Evolutionary conservation across 2,888 invertebrate species (phyloP).

Genomic region (Sinelater perroti): DNA sequence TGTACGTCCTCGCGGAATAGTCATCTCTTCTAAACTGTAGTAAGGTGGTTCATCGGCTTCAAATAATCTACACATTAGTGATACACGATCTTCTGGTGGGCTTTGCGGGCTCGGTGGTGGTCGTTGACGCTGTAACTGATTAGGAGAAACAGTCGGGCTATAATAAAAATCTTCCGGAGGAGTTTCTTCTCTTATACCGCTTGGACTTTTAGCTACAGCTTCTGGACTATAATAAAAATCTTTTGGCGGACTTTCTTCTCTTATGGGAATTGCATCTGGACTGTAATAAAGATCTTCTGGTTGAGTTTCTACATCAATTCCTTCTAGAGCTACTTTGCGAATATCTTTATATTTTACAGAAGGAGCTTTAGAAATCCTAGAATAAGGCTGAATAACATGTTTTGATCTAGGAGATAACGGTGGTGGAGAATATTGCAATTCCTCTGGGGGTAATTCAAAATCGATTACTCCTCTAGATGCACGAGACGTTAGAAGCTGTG

Average conservation of each 20-base stretch:
- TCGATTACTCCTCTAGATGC: background rate
- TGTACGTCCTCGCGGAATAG: background rate
- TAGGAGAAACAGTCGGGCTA: background rate
- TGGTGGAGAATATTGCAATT: background rate
- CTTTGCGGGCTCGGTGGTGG: constrained; percentile 1
- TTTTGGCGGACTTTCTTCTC: background rate
- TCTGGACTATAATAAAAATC: background rate
- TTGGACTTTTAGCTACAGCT: background rate
- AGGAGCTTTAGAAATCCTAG: no score
- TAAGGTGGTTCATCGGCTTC: constrained; percentile 1
- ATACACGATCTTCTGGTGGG: constrained; percentile 6
- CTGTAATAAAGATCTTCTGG: no score
- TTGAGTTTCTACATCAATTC: no score
- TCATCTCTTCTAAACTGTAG: constrained; percentile 11
- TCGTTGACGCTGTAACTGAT: no score
- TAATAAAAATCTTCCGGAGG: background rate
- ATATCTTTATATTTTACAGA: no score
- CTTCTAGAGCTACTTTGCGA: no score
- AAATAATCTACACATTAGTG: background rate
- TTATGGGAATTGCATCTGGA: background rate
- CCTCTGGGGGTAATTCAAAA: background rate
- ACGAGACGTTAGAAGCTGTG: no score
- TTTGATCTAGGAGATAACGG: background rate
- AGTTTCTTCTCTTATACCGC: background rate
- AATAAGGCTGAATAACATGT: no score